Conservation (phyloP, 2,888 invertebrate species). For the Drosophila neonasuta region DNA sequence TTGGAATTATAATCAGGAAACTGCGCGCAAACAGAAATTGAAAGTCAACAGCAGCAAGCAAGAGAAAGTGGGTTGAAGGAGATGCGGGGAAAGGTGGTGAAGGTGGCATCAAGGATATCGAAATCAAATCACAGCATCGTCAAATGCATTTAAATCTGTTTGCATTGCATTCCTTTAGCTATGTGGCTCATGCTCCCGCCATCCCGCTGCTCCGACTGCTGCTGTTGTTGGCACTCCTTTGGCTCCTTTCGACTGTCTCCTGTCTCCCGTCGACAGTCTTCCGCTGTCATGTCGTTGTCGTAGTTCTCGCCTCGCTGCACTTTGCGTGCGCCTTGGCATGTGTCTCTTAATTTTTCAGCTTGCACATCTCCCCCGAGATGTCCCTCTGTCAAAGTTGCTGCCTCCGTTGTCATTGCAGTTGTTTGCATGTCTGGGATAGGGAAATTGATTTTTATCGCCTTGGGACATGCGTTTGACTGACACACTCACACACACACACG, state of each 20-base stretch:
- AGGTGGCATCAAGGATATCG: conserved; percentile 46
- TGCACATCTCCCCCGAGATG: conserved; percentile 2
- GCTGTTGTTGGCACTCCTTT: conserved; percentile 16
- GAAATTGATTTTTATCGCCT: conserved; percentile 73
- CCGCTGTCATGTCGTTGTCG: conserved; percentile 26
- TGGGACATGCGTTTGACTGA: conserved; percentile 51
- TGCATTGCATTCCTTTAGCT: conserved; percentile 66
- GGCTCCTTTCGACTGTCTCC: conserved; percentile 1
- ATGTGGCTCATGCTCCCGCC: conserved; percentile 4
- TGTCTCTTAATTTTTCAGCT: conserved; percentile 65
- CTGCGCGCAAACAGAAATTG: conserved; percentile 66
- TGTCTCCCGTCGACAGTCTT: conserved; percentile 1
- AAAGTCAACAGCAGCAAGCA: conserved; percentile 65
- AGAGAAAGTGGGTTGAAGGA: neutral
- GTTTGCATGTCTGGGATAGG: conserved; percentile 51
- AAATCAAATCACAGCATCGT: conserved; percentile 71
- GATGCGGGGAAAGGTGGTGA: neutral
- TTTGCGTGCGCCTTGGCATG: conserved; percentile 59
- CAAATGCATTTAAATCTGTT: conserved; percentile 76
- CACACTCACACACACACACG: conserved; percentile 8
- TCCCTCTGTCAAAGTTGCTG: conserved; percentile 16
- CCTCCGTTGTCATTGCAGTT: conserved; percentile 44
- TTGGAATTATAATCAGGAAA: conserved; percentile 70
- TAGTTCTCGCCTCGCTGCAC: conserved; percentile 30
- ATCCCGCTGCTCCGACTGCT: neutral